Base-by-base conservation (phyloP, 2,113 vertebrate genomes). In the Corynorhinus townsendii region DNA sequence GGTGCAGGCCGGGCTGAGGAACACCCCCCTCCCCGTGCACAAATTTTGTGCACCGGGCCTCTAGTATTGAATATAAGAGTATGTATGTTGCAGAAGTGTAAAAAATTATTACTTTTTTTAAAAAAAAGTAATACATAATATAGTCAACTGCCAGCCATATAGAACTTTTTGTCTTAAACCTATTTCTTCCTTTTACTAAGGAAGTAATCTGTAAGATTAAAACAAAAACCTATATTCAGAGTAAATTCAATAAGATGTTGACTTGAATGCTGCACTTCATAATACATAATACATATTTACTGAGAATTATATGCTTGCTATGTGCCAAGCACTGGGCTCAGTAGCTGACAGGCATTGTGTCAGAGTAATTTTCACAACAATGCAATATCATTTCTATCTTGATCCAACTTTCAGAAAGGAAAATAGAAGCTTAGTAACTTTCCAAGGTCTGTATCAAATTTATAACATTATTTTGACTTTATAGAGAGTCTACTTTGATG, bases 111-210 rank as follows among this genome's bases (percentile, higher is more conserved):
- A 77, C 38, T 30, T 68, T 85, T 20, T 11, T 4, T 40, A 40
- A 3, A 83, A 86, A 83, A 66, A 92, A 52, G 2, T 69, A 96
- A 85, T 86, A 20, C 0, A 3, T 24, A 68, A 90, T 40, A 66
- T 0, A 71, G 56, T 80, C 52, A 90, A 88, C 28, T 90, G 68
- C 30, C 30, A 76, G 56, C 7, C 38, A 93, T 38, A 45, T 26
- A 38, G 30, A 82, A 85, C 15, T 86, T 92, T 43, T 92, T 47
- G 38, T 40, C 64, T 79, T 71, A 90, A 90, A 72, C 24, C 69
- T 19, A 93, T 76, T 84, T 79, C n/a, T n/a, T 92, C 43, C 68
- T 72, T 93, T 90, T 59, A 68, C 38, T 91, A 52, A 86, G 47
- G 33, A 93, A 93, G 17, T 45, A 83, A 89, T 83, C 43, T 82